Evolutionary conservation across 2,888 invertebrate species (phyloP).

Genomic region (Artemia sinica): DNA sequence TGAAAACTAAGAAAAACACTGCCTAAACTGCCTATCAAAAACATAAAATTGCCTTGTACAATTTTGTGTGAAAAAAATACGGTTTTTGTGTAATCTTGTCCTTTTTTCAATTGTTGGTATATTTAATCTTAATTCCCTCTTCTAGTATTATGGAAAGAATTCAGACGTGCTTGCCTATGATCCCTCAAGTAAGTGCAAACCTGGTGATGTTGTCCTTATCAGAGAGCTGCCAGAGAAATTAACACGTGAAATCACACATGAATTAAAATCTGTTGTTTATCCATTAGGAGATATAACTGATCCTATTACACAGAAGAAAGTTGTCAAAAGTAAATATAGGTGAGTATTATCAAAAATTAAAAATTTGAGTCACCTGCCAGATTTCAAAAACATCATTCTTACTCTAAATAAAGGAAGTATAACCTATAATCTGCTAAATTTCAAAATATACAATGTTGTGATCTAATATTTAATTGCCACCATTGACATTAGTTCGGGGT

Average conservation of each 20-base stretch:
- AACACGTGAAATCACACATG: slow-evolving; percentile 57
- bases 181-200: slow-evolving; percentile 54
- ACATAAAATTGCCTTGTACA: too few species aligned
- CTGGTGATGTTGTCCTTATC: slow-evolving; percentile 64
- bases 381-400: not conserved
- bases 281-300: slow-evolving; percentile 68
- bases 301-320: slow-evolving; percentile 62
- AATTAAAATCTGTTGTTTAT: slow-evolving; percentile 58
- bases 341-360: slow-evolving; percentile 26
- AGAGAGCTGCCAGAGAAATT: slow-evolving; percentile 51
- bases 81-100: too few species aligned
- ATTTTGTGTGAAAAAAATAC: too few species aligned
- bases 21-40: too few species aligned
- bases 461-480: too few species aligned
- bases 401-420: too few species aligned
- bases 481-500: too few species aligned
- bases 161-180: slow-evolving; percentile 58
- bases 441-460: too few species aligned
- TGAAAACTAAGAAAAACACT: too few species aligned
- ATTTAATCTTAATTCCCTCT: slow-evolving; percentile 25
- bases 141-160: slow-evolving; percentile 58
- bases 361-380: not conserved
- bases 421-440: too few species aligned
- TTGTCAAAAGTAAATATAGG: slow-evolving; percentile 49
- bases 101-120: too few species aligned